These are phyloP conservation scores for Otis tarda DNA, from an alignment of 2,113 vertebrate species.

Conservation along the genomic window DNA sequence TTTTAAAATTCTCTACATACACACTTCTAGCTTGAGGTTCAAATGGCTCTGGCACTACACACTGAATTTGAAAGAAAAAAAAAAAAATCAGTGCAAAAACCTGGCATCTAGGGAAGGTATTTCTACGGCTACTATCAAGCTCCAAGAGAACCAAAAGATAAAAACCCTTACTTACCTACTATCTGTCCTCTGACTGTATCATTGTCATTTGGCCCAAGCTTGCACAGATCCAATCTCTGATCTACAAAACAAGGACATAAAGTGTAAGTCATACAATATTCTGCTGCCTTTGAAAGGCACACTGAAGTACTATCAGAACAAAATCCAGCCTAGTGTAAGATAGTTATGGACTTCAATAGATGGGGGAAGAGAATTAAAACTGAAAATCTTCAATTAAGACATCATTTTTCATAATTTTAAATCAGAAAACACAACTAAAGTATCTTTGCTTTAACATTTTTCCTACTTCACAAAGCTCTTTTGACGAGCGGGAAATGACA, in stretches of 20 bases:
- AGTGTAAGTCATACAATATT: not conserved
- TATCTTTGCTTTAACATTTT: not conserved
- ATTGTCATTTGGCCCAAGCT: slow-evolving; percentile 94
- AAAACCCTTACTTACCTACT: slow-evolving; percentile 84
- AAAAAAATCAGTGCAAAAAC: not conserved
- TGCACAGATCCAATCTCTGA: slow-evolving; percentile 95
- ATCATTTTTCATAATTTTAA: not conserved
- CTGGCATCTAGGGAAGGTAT: not conserved
- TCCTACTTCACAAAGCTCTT: not conserved
- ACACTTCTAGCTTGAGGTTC: not conserved
- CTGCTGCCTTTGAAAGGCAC: not conserved
- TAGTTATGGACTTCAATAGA: not conserved
- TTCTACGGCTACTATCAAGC: not conserved
- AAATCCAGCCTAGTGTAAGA: not conserved
- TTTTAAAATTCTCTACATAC: not conserved
- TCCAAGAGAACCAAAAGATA: not conserved
- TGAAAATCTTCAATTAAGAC: not conserved
- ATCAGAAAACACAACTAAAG: not conserved
- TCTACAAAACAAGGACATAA: slow-evolving; percentile 74
- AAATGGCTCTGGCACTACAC: not conserved
- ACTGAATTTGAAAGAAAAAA: not conserved
- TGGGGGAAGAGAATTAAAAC: not conserved
- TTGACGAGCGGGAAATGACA: not conserved
- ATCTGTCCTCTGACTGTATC: slow-evolving; percentile 97
- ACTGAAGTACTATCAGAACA: not conserved